Percentiles rank a stretch among this genome's conserved stretches.
phyloP scores from a whole-genome alignment of 2,888 invertebrate species.

The Candidula unifasciata region DNA sequence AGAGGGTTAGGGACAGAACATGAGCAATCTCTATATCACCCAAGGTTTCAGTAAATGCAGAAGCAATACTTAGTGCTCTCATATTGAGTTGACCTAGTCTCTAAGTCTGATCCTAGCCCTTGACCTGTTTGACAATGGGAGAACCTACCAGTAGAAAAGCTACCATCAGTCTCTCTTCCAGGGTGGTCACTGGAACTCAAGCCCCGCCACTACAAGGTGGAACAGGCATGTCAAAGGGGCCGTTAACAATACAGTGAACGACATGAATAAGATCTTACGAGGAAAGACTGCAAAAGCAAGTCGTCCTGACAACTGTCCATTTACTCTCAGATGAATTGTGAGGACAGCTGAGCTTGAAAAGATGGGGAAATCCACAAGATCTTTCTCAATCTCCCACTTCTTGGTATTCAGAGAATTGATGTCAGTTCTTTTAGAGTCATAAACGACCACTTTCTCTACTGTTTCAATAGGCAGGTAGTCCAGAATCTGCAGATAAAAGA shows the following conservation, averaged over 20 bases:
- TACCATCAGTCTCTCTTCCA: no score
- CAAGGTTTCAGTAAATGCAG: no score
- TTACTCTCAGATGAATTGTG: constrained; percentile 73
- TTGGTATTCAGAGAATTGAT: constrained; percentile 53
- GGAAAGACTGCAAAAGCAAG: constrained; percentile 73
- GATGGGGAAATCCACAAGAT: constrained; percentile 92
- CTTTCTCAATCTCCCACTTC: constrained; percentile 81
- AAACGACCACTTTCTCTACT: constrained; percentile 73
- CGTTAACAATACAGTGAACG: background rate
- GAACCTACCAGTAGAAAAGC: no score
- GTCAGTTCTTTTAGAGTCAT: constrained; percentile 56
- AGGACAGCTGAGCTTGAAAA: constrained; percentile 83
- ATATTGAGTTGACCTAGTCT: no score
- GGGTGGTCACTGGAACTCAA: no score
- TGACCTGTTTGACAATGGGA: no score
- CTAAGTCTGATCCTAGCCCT: no score
- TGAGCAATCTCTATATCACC: no score
- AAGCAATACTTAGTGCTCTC: no score
- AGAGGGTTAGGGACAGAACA: no score
- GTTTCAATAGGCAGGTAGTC: constrained; percentile 75
- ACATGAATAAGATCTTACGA: constrained; percentile 63
- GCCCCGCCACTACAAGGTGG: no score
- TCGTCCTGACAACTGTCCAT: constrained; percentile 71
- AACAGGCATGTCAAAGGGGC: no score
- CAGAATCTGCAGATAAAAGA: constrained; percentile 64